Conservation (phyloP, 2,113 vertebrate genomes). For the Chamaea fasciata region DNA sequence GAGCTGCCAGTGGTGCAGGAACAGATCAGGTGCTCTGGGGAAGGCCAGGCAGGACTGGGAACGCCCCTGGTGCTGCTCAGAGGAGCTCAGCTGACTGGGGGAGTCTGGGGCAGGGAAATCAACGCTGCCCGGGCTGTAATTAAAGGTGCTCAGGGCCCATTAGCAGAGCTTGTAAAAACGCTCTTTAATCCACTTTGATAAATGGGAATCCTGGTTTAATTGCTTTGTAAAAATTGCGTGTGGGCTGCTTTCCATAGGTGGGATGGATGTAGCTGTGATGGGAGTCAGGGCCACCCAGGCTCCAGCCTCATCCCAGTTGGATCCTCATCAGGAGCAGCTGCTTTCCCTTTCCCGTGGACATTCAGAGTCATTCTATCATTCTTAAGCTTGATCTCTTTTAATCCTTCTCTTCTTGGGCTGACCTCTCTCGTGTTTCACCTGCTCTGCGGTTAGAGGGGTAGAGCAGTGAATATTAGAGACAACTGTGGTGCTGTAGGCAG, state of each 20-base stretch:
- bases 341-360: too few species aligned
- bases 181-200: background rate
- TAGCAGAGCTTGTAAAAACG: background rate
- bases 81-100: background rate
- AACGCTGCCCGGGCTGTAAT: background rate
- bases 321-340: too few species aligned
- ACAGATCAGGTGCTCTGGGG: background rate
- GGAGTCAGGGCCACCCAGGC: accelerated
- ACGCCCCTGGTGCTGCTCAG: background rate
- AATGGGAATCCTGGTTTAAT: background rate
- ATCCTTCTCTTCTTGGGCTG: too few species aligned
- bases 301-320: too few species aligned
- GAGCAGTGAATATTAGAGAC: too few species aligned
- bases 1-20: background rate
- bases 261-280: background rate
- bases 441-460: too few species aligned
- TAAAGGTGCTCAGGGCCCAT: background rate
- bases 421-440: too few species aligned
- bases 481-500: too few species aligned
- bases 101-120: background rate
- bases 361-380: too few species aligned
- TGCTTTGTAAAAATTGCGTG: background rate
- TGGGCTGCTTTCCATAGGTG: background rate
- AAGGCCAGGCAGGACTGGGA: background rate
- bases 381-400: too few species aligned